Percentiles rank a stretch among this genome's conserved stretches.
Evolutionary conservation across 2,113 vertebrate genomes (phyloP).

Genomic region (Brachypodius melanocephalos): DNA sequence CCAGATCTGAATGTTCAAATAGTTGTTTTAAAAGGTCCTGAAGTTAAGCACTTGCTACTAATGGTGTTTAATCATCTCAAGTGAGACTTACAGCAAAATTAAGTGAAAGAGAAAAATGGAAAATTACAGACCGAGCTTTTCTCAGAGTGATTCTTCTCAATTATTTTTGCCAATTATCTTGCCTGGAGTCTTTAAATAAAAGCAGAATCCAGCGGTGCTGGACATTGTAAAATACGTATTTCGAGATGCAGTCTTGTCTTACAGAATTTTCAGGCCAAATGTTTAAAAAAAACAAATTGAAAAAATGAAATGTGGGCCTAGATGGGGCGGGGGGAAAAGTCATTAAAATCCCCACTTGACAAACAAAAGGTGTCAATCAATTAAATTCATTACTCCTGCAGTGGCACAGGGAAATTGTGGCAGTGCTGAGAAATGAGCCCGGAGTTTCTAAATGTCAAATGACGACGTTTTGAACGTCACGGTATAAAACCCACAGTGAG

Average conservation of each 20-base stretch:
- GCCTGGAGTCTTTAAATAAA: background rate
- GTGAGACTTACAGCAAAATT: slow-evolving; percentile 1
- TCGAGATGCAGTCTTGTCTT: background rate
- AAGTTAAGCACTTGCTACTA: slow-evolving; percentile 6
- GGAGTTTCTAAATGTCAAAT: background rate
- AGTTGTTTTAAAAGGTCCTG: slow-evolving; percentile 1
- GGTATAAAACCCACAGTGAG: background rate
- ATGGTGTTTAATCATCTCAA: background rate
- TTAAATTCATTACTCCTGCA: background rate
- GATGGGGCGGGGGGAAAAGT: background rate
- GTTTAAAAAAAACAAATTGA: background rate
- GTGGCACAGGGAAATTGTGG: background rate
- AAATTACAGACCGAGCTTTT: background rate
- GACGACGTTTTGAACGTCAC: accelerated
- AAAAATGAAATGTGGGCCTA: background rate
- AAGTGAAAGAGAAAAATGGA: slow-evolving; percentile 19
- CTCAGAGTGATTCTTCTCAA: background rate
- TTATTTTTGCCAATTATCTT: slow-evolving; percentile 1
- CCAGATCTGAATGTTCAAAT: background rate
- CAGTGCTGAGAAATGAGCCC: background rate
- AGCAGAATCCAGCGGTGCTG: background rate
- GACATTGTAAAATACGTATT: background rate
- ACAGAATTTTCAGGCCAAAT: background rate
- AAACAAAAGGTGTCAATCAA: background rate
- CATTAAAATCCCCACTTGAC: background rate